phyloP scores from a whole-genome alignment of 1,140 invertebrate genomes.

The Drosophila takahashii region DNA sequence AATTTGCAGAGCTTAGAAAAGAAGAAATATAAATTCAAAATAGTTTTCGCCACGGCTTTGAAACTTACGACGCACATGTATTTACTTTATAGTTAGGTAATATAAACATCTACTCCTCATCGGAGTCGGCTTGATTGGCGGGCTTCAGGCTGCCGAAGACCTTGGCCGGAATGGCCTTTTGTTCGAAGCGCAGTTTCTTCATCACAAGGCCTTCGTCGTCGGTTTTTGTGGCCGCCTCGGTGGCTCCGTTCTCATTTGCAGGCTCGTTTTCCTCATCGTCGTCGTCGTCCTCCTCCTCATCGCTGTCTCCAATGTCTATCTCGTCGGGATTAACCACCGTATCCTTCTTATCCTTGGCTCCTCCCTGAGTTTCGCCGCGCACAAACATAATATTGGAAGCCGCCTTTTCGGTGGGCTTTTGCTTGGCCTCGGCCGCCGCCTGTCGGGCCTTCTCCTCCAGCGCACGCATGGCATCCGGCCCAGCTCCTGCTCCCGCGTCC shows the following conservation, averaged over 20 bases:
- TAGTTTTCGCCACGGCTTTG: not conserved
- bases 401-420: slow-evolving; percentile 57
- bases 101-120: slow-evolving; percentile 58
- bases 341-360: slow-evolving; percentile 87
- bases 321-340: slow-evolving; percentile 95
- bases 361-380: slow-evolving; percentile 93
- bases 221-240: slow-evolving; percentile 81
- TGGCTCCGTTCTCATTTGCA: slow-evolving; percentile 80
- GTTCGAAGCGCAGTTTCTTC: slow-evolving; percentile 89
- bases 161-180: slow-evolving; percentile 92
- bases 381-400: slow-evolving; percentile 92
- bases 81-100: not conserved
- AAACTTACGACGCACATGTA: not conserved
- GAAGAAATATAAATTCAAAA: not conserved
- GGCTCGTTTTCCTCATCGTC: slow-evolving; percentile 88
- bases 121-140: slow-evolving; percentile 55
- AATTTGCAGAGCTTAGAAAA: not conserved
- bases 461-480: slow-evolving; percentile 94
- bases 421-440: slow-evolving; percentile 78
- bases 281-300: slow-evolving; percentile 89
- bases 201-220: slow-evolving; percentile 86
- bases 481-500: slow-evolving; percentile 88
- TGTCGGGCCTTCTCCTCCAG: slow-evolving; percentile 92
- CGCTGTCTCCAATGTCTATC: slow-evolving; percentile 95
- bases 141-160: slow-evolving; percentile 92